These are phyloP conservation scores for Amphiprion percula DNA, from an alignment of 2,113 vertebrate species.

Conservation along the genomic window DNA sequence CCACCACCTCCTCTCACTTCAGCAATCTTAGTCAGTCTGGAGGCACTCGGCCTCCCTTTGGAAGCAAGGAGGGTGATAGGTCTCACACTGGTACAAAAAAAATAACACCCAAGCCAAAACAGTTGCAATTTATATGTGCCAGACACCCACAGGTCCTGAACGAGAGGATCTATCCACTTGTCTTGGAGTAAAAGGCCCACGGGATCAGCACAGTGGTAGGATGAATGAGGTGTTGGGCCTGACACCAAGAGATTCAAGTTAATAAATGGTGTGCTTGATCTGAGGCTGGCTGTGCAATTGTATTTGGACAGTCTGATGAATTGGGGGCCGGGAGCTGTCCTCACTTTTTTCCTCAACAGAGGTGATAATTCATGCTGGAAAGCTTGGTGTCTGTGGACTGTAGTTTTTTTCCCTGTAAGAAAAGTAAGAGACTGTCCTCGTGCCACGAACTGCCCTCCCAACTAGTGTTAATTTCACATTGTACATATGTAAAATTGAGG, in stretches of 20 bases:
- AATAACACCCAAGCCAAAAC: conserved; percentile 34
- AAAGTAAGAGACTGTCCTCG: neutral
- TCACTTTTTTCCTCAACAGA: conserved; percentile 58
- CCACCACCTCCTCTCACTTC: neutral
- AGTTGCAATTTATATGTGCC: conserved; percentile 65
- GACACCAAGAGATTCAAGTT: conserved; percentile 67
- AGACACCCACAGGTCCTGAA: conserved; percentile 52
- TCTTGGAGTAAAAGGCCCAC: conserved; percentile 61
- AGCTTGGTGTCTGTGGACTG: conserved; percentile 35
- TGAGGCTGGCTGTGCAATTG: conserved; percentile 66
- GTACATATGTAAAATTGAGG: neutral
- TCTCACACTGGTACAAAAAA: conserved; percentile 27
- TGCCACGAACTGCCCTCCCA: neutral
- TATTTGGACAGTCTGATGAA: conserved; percentile 82
- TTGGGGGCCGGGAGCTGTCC: conserved; percentile 65
- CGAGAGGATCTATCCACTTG: conserved; percentile 60
- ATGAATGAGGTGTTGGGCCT: conserved; percentile 69
- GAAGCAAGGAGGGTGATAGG: conserved; percentile 11
- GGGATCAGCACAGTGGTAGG: conserved; percentile 56
- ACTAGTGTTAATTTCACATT: conserved; percentile 2
- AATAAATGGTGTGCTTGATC: conserved; percentile 78
- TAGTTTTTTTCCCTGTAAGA: conserved; percentile 27
- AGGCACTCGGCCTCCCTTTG: neutral
- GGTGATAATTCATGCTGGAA: conserved; percentile 67
- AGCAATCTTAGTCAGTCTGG: neutral